phyloP scores from a whole-genome alignment of 2,888 invertebrate species.

The Eustalomyia histrio region DNA sequence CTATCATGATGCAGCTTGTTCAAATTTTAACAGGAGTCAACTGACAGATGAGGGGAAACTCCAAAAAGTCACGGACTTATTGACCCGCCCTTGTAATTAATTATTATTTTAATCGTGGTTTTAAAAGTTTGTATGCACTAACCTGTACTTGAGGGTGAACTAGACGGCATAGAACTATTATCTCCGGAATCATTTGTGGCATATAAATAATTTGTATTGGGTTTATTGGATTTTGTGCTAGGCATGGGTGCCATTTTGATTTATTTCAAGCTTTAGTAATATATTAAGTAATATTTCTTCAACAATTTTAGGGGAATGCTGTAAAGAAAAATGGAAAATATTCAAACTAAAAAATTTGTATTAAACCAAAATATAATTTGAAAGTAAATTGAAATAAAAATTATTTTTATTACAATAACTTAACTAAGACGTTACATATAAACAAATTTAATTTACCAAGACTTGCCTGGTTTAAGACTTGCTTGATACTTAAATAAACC shows the following conservation, averaged over 20 bases:
- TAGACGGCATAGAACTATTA: slow-evolving; percentile 78
- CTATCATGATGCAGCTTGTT: too few relatives aligned
- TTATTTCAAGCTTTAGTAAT: slow-evolving; percentile 7
- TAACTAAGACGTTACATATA: too few relatives aligned
- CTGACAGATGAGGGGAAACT: too few relatives aligned
- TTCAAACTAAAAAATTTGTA: neutral
- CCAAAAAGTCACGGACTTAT: too few relatives aligned
- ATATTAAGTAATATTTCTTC: slow-evolving; percentile 19
- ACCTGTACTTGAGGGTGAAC: slow-evolving; percentile 79
- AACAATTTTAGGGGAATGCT: slow-evolving; percentile 44
- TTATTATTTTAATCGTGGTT: neutral
- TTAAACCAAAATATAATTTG: too few relatives aligned
- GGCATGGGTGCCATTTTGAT: slow-evolving; percentile 68
- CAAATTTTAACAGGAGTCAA: too few relatives aligned
- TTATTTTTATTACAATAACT: too few relatives aligned
- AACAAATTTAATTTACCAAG: too few relatives aligned
- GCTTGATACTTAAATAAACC: too few relatives aligned
- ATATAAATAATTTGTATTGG: slow-evolving; percentile 66
- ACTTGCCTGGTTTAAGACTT: too few relatives aligned
- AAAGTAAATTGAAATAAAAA: neutral
- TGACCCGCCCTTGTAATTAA: too few relatives aligned
- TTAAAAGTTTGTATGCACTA: slow-evolving; percentile 7
- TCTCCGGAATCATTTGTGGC: slow-evolving; percentile 73
- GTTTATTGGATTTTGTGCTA: slow-evolving; percentile 62
- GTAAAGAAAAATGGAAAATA: slow-evolving; percentile 23